Percentiles rank a stretch among this genome's conserved stretches.
Conservation (phyloP, 1,140 invertebrate genomes). For the Andricus grossulariae region DNA sequence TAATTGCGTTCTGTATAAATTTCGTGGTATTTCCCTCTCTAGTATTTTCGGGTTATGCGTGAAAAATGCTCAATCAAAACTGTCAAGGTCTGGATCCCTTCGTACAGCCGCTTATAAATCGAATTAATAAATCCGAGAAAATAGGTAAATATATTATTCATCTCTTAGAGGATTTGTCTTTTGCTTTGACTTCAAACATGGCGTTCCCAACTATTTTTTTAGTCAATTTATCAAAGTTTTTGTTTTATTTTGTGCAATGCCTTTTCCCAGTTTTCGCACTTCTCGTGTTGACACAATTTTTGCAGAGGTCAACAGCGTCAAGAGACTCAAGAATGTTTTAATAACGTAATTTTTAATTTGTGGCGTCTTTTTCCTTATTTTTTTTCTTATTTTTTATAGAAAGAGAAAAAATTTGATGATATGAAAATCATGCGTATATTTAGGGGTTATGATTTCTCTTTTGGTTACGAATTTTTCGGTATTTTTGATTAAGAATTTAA, state of each 20-base stretch:
- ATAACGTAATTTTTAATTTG: no score
- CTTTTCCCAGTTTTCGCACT: background rate
- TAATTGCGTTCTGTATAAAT: background rate
- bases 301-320: background rate
- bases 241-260: background rate
- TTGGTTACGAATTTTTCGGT: no score
- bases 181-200: no score
- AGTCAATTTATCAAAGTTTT: background rate
- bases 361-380: no score
- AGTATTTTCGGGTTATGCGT: background rate
- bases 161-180: no score
- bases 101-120: background rate
- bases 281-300: background rate
- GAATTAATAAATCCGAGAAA: background rate
- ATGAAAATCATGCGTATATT: no score
- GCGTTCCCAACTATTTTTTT: background rate
- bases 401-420: no score
- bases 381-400: no score
- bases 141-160: background rate
- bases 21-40: background rate
- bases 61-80: constrained; percentile 15
- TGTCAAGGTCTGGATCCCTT: background rate
- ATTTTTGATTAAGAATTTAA: no score
- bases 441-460: no score
- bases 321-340: no score